phyloP scores from a whole-genome alignment of 2,797 vertebrate genomes.

The Lemur catta region DNA sequence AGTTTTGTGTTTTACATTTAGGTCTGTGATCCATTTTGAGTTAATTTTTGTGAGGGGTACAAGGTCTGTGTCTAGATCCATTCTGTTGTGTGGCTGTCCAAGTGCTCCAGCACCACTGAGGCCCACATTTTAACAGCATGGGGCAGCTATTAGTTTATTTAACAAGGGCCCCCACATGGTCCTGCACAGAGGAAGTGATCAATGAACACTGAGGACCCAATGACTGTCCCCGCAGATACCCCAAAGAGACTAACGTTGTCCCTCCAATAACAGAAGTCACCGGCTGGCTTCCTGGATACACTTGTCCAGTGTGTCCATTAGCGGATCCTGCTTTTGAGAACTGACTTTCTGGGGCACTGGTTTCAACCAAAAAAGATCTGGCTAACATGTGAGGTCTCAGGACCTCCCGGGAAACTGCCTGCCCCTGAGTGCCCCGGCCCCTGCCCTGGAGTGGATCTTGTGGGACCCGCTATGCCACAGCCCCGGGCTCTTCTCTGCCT shows the following conservation, averaged over 20 bases:
- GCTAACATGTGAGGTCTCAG: background rate
- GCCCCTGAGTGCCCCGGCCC: fast-evolving
- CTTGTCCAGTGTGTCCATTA: background rate
- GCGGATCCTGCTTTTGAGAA: background rate
- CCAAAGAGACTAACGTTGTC: background rate
- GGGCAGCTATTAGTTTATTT: background rate
- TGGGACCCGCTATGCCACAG: fast-evolving
- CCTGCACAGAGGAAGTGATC: background rate
- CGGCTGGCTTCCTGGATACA: background rate
- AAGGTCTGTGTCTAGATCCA: background rate
- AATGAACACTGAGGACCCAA: fast-evolving
- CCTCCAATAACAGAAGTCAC: too few relatives aligned
- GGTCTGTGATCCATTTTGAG: background rate
- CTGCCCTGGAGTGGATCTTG: too few relatives aligned
- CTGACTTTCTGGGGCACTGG: background rate
- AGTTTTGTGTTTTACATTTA: background rate
- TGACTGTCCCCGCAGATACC: background rate
- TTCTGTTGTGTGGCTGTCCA: background rate
- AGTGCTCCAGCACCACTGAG: background rate
- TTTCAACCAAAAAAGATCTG: background rate
- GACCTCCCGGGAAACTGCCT: background rate
- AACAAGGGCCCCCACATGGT: background rate
- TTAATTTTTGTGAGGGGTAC: too few relatives aligned
- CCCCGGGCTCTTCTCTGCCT: background rate
- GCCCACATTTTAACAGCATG: background rate